Evolutionary conservation across 2,797 vertebrate species (phyloP), one percentile per base, ranked within the genome.

Genomic region (Tamandua tetradactyla): DNA sequence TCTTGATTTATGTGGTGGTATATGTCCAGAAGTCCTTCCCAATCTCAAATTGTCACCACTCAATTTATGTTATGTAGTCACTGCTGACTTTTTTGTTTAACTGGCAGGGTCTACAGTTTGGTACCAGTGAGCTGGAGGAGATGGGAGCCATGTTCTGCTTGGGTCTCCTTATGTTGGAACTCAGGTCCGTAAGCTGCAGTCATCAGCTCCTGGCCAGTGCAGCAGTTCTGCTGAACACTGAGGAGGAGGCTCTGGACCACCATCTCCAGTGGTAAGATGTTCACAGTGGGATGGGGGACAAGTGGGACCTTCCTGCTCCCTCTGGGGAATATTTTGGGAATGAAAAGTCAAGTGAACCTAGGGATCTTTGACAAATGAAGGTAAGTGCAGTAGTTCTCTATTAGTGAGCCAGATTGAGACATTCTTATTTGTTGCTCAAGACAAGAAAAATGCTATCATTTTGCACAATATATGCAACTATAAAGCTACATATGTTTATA

Each of bases 131-230:
- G 94, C 95, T 99, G 95, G 98, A 99, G 93, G 99, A 99, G 97
- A 99, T 99, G 99, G 99, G 99, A 27, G 94, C 98, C 95, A 99
- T 99, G 96, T 99, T 99, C 97, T 99, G 99, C 97, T 98, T 99
- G 88, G 99, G 99, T 87, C 98, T 99, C 71, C 98, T 99, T 64
- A 97, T 99, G 62, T 95, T 99, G 82, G 98, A 98, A 71, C 99
- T 98, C 75, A 99, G 99, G 94, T 97, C 98, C 1, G 59, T 98
- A 75, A 97, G 98, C 72, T 99, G 98, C 96, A 98, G 96, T 96
- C 97, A 88, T 71, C 97, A 97, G 40, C 95, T 99, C 86, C 98
- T 98, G 97, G 97, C 96, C 47, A 98, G 97, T 42, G 98, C 98
- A 3, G 84, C 98, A 0, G 69, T 97, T 15, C 93, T 98, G 27